Evolutionary conservation across 2,888 invertebrate species (phyloP), one percentile per base, ranked within the genome.

Genomic region (Rhingia campestris): DNA sequence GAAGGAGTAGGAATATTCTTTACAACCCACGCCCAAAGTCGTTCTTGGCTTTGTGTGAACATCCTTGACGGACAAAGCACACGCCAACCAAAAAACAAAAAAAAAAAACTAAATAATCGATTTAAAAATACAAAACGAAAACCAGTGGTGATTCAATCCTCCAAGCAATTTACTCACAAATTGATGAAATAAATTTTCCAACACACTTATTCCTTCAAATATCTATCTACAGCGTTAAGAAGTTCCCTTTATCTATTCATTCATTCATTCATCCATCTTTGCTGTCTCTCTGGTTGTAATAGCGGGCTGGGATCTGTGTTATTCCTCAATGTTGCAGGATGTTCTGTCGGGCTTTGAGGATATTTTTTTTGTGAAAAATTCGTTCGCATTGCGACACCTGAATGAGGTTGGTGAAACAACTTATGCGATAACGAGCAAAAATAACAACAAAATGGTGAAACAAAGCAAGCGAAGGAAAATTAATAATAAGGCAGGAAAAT

Each of bases 171-270:
- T 90, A 89, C 89, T 90, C 89, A 88, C 88, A 90, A 90, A 90
- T 90, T 90, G 90, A 89, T 89, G 90, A 90, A 89, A 90, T 90
- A 90, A 89, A 90, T 90, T 90, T 90, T 90, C 89, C 89, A 88
- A 87, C 87, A 88, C 89, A 89, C 89, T 89, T 89, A 88, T 86
- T 88, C 87, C 79, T 86, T 86, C 87, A 67, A 49, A 77, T 58
- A 64, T 70, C 56, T 76, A 45, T 30, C 61, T 33, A 35, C 51
- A 12, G 33, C 12, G 6, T 6, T 22, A 37, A 53, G 39, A 54
- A 56, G 53, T 49, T 43, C 56, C 59, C 74, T 43, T 22, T 2
- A 22, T 22, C 2, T 2, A 22, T 22, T 22, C 22, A 22, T 45
- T 22, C 63, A 59, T 53, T 66, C 61, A 69, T 39, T 45, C 69